Evolutionary conservation across 2,888 invertebrate species (phyloP).

Genomic region (Pammene aurita): DNA sequence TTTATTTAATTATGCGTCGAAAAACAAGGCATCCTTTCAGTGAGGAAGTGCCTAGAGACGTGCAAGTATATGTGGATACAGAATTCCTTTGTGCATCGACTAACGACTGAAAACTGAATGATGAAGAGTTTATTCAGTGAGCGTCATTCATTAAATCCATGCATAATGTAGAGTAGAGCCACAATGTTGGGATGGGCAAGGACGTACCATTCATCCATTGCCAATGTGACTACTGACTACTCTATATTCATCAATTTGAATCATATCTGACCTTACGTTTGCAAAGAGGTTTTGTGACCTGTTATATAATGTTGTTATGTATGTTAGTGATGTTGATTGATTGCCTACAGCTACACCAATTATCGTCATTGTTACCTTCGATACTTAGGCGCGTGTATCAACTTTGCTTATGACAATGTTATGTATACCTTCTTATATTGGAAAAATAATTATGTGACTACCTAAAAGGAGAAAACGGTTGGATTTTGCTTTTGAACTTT

Average conservation of each 20-base stretch:
- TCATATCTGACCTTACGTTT: conserved; percentile 46
- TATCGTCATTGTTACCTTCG: neutral
- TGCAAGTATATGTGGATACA: conserved; percentile 47
- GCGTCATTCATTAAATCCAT: conserved; percentile 59
- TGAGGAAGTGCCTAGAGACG: conserved; percentile 41
- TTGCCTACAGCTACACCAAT: conserved; percentile 16
- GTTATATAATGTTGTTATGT: conserved; percentile 20
- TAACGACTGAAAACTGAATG: conserved; percentile 65
- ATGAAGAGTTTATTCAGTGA: conserved; percentile 64
- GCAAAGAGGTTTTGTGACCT: conserved; percentile 33
- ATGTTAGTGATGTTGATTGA: conserved; percentile 19
- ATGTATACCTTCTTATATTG: neutral
- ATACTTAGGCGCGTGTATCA: neutral
- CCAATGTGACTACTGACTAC: conserved; percentile 54
- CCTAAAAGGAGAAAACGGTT: too few relatives aligned
- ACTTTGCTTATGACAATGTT: neutral
- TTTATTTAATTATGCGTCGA: neutral
- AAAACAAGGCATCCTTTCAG: conserved; percentile 9
- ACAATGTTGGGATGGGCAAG: conserved; percentile 74
- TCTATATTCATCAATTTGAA: conserved; percentile 57
- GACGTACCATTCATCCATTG: conserved; percentile 71
- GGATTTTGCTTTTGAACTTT: too few relatives aligned
- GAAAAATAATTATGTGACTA: too few relatives aligned
- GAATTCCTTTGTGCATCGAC: conserved; percentile 52
- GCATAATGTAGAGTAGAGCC: conserved; percentile 56